Evolutionary conservation across 2,888 invertebrate species (phyloP).

Genomic region (Agrochola macilenta): DNA sequence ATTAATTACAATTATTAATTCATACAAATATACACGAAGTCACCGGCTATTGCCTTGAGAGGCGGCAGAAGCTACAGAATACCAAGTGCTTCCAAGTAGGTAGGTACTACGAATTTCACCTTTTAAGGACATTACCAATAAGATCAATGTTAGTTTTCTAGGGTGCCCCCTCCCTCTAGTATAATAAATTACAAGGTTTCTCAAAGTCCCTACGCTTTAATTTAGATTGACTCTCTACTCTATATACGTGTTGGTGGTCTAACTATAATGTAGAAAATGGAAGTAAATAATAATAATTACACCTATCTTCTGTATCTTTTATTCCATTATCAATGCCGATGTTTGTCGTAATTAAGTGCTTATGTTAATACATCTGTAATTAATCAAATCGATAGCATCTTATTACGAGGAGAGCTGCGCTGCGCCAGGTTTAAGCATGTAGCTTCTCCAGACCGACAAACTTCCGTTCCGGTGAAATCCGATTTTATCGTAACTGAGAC

Average conservation of each 20-base stretch:
- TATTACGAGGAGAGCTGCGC: constrained; percentile 40
- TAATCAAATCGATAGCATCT: constrained; percentile 51
- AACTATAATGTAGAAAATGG: neutral
- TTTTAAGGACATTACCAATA: neutral
- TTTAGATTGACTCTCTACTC: neutral
- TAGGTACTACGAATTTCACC: neutral
- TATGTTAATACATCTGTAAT: constrained; percentile 33
- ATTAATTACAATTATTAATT: neutral
- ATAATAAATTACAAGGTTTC: no score
- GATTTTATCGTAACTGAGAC: constrained; percentile 73
- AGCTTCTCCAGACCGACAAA: constrained; percentile 62
- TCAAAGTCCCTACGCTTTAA: neutral
- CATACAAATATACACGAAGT: neutral
- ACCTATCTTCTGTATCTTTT: neutral
- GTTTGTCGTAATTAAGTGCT: constrained; percentile 6
- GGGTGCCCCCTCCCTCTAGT: no score
- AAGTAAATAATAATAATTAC: neutral
- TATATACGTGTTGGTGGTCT: neutral
- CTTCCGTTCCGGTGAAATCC: constrained; percentile 73
- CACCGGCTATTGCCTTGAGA: neutral
- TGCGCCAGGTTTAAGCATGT: constrained; percentile 41
- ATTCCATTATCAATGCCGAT: neutral
- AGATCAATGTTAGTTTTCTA: neutral
- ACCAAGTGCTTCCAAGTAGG: neutral
- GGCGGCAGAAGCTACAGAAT: neutral